Evolutionary conservation across 23 tunicate species (phyloP), one percentile per base, ranked within the genome.

Genomic region (Styela clava): DNA sequence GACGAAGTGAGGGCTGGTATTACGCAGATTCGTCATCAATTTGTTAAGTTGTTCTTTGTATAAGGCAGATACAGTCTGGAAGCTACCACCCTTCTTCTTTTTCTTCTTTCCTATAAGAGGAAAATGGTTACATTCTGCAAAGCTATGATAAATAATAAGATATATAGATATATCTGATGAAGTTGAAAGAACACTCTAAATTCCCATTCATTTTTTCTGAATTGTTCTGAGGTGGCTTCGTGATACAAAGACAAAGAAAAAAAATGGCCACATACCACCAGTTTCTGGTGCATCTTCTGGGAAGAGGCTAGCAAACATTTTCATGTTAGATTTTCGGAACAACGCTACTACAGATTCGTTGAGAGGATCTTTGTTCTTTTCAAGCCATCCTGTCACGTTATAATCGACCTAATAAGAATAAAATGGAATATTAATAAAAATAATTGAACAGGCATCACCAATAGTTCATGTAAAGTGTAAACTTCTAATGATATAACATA

Each of bases 311-410:
- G 86, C 1, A 90, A 94, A 85, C 78, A 88, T 73, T 74, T 88
- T 88, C 91, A 74, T 94, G 73, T 82, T 77, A 24, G 98, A 89
- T 85, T 94, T 94, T 32, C 86, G 64, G 88, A 94, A 89, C 78
- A 94, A 74, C 1, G 35, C 62, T n/a, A 94, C 81, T 31, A 94
- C 98, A 61, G 87, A 85, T 63, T 82, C 82, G 86, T 94, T 94
- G 74, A 94, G 63, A 31, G 98, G 98, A 89, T 94, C 98, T 85
- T 94, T 94, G 95, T 94, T 94, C 83, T 94, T 94, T 68, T 83
- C 64, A 65, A 94, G 73, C 98, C 98, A 94, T 2, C 95, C 98
- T 22, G 83, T 85, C 3, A 94, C 98, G 74, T 94, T 94, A 91
- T 94, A 94, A 24, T 78, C 91, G 69, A 94, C 94, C 98, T 93